phyloP scores from a whole-genome alignment of 2,113 vertebrate species.

The Xiphorhynchus elegans region DNA sequence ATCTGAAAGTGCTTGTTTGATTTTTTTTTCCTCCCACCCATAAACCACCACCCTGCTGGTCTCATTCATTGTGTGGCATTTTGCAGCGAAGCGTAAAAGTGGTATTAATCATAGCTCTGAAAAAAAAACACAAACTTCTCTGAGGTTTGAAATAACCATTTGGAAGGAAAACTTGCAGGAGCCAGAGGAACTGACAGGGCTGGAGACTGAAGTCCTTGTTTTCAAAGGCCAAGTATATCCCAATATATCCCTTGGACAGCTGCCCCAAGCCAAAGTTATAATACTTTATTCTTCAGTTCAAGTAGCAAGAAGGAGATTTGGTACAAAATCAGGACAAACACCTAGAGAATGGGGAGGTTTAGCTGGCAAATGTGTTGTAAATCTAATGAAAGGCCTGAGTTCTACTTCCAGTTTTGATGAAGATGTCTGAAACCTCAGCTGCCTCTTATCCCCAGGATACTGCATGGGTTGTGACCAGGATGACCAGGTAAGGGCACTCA shows the following conservation, averaged over 20 bases:
- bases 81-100: slow-evolving; percentile 48
- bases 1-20: slow-evolving; percentile 20
- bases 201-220: slow-evolving; percentile 54
- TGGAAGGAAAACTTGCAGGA: slow-evolving; percentile 66
- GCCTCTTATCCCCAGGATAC: neutral
- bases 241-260: slow-evolving; percentile 59
- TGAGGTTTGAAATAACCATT: slow-evolving; percentile 60
- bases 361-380: neutral
- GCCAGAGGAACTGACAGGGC: slow-evolving; percentile 39
- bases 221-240: slow-evolving; percentile 62
- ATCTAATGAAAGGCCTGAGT: neutral
- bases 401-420: neutral
- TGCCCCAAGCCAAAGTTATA: slow-evolving; percentile 49
- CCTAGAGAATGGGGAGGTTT: neutral
- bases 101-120: slow-evolving; percentile 59
- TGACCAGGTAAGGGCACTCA: neutral
- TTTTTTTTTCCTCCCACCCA: neutral
- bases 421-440: neutral
- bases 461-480: neutral
- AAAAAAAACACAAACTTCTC: slow-evolving; percentile 52
- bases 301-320: slow-evolving; percentile 30
- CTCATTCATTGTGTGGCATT: slow-evolving; percentile 62
- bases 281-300: slow-evolving; percentile 56
- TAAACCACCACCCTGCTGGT: slow-evolving; percentile 44
- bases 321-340: slow-evolving; percentile 48